Percentiles rank a stretch among this genome's conserved stretches.
These are phyloP conservation scores for Psettodes erumei DNA, from an alignment of 2,113 vertebrate species.

Conservation along the genomic window DNA sequence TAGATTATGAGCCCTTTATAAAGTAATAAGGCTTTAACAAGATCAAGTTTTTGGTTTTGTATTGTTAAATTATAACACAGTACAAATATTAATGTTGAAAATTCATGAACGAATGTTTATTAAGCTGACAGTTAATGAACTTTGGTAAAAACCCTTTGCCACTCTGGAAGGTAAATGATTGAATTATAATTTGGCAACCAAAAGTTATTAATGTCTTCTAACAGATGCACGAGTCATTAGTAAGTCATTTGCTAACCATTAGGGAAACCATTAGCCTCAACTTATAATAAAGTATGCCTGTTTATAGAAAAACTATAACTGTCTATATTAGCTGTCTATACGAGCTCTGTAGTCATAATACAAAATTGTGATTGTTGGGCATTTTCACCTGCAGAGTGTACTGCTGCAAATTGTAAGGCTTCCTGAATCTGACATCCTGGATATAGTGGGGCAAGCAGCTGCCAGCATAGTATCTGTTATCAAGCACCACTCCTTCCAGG, in stretches of 20 bases:
- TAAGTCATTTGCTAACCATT: not conserved
- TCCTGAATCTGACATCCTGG: conserved; percentile 87
- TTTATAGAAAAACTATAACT: too few relatives aligned
- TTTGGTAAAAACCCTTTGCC: not conserved
- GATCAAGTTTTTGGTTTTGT: not conserved
- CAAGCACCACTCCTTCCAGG: conserved; percentile 90
- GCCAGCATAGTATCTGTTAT: conserved; percentile 92
- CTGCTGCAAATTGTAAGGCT: conserved; percentile 92
- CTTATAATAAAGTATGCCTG: too few relatives aligned
- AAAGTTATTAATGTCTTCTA: not conserved
- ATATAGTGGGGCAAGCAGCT: conserved; percentile 90
- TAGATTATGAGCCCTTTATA: not conserved
- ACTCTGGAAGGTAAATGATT: not conserved
- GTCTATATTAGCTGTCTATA: not conserved
- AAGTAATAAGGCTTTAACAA: not conserved
- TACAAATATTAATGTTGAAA: not conserved
- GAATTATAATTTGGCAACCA: not conserved
- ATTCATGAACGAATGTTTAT: not conserved
- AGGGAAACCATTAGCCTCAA: not conserved
- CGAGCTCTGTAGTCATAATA: not conserved
- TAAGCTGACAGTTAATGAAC: rapidly evolving
- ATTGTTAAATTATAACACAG: not conserved
- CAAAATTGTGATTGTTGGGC: not conserved
- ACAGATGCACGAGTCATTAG: too few relatives aligned
- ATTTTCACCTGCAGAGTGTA: conserved; percentile 85